phyloP scores from a whole-genome alignment of 2,888 invertebrate genomes.

The Amaurobius ferox region DNA sequence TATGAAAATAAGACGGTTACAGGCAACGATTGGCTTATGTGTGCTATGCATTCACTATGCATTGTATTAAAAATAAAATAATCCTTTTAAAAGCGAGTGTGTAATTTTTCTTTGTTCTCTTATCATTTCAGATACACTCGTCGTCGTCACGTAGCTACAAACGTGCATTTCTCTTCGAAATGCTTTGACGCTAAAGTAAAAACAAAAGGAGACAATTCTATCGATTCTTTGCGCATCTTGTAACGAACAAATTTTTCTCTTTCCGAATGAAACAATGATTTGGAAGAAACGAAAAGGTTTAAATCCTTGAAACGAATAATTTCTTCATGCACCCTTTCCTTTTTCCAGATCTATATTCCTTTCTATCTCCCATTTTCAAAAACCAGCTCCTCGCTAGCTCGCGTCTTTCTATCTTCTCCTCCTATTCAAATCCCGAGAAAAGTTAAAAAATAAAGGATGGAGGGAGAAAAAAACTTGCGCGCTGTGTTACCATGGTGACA shows the following conservation, averaged over 20 bases:
- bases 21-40: too few relatives aligned
- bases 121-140: neutral
- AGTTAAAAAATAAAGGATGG: conserved; percentile 11
- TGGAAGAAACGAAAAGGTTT: conserved; percentile 50
- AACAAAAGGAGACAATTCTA: conserved; percentile 42
- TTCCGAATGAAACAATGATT: conserved; percentile 56
- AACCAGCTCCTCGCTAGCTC: neutral
- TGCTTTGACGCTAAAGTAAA: conserved; percentile 14
- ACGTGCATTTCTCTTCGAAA: neutral
- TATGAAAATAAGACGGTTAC: too few relatives aligned
- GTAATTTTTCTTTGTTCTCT: neutral
- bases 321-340: conserved; percentile 32
- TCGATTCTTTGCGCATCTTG: conserved; percentile 48
- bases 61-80: too few relatives aligned
- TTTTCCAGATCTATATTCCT: conserved; percentile 5
- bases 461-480: conserved; percentile 29
- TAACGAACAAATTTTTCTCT: conserved; percentile 33
- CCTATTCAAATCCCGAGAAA: conserved; percentile 43
- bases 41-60: too few relatives aligned
- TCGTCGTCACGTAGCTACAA: neutral
- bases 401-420: conserved; percentile 18
- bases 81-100: neutral
- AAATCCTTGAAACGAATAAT: conserved; percentile 70
- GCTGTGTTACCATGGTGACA: conserved; percentile 47
- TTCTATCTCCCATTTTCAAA: conserved; percentile 5